Base-by-base conservation (phyloP, 2,888 invertebrate species). In the Yponomeuta plumbellus region DNA sequence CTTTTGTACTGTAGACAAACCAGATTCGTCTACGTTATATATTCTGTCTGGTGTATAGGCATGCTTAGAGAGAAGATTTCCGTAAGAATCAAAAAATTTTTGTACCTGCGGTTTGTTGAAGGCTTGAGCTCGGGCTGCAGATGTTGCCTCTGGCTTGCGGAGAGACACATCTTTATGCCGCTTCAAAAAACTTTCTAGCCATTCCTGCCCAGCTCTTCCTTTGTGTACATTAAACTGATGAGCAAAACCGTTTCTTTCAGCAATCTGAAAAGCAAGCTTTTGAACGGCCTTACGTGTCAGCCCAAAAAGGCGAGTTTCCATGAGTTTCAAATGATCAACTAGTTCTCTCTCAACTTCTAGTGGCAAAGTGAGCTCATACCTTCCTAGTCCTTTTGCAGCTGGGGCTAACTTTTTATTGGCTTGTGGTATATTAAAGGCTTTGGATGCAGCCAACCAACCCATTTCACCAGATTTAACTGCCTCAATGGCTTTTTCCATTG, bases 11-110 rank as follows among this genome's bases (percentile, higher is more conserved):
- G 83, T 87, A 23, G 81, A 77, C 6, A 84, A 68, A 0, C 77
- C 80, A 26, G 81, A 79, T 72, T 88, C 83, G 71, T 85, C 83
- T 39, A 80, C 67, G 70, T 84, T 84, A 67, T 76, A 83, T 63
- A 85, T 79, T 61, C 72, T 70, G 64, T 73, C 69, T 39, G 74
- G 73, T 40, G 69, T 66, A 69, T 71, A 66, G 64, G 73, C 70
- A 65, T 26, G 1, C 21, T 8, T 26, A 10, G 26, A 11, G 5
- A 65, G 21, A 20, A 62, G 10, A 11, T 61, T n/a, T 21, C 11
- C 13, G 11, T 23, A 56, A n/a, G 17, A n/a, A 6, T 62, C 22
- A 69, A 73, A 72, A 72, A 72, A 70, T 17, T 70, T 69, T 56
- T 21, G 17, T 10, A 73, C 70, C 44, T 68, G 69, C 58, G 66